Evolutionary conservation across 2,888 invertebrate genomes (phyloP).

Genomic region (Agrochola lychnidis): DNA sequence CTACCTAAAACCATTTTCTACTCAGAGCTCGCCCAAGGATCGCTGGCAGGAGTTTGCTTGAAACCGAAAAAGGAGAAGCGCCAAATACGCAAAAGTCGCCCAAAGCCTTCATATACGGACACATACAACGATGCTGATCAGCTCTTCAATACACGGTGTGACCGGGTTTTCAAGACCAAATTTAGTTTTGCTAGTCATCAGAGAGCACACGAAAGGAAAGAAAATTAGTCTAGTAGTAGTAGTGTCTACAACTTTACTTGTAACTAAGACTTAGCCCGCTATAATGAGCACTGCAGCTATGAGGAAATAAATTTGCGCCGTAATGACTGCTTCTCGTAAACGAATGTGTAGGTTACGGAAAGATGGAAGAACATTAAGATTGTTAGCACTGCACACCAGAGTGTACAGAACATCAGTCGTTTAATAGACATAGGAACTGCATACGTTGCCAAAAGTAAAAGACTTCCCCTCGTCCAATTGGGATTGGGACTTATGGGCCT

Average conservation of each 20-base stretch:
- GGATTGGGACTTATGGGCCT: neutral
- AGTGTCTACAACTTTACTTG: neutral
- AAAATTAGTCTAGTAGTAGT: too few relatives aligned
- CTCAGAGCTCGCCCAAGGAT: too few relatives aligned
- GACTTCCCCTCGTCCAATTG: neutral
- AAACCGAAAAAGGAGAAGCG: too few relatives aligned
- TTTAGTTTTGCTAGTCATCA: too few relatives aligned
- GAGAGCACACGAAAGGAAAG: too few relatives aligned
- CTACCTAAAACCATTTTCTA: too few relatives aligned
- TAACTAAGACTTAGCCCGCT: neutral
- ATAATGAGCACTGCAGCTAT: neutral
- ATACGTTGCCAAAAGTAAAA: neutral
- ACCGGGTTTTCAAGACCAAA: too few relatives aligned
- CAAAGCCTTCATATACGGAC: too few relatives aligned
- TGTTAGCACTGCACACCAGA: neutral
- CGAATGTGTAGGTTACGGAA: constrained; percentile 5
- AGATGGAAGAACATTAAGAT: constrained; percentile 1
- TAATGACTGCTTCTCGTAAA: constrained; percentile 1
- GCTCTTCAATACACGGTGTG: too few relatives aligned
- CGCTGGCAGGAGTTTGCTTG: too few relatives aligned
- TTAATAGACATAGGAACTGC: neutral
- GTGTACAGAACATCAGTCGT: neutral
- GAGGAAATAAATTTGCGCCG: constrained; percentile 12
- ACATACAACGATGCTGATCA: too few relatives aligned
- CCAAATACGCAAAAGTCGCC: too few relatives aligned